Evolutionary conservation across 2,888 invertebrate genomes (phyloP).

Genomic region (Drosophila sordidula): DNA sequence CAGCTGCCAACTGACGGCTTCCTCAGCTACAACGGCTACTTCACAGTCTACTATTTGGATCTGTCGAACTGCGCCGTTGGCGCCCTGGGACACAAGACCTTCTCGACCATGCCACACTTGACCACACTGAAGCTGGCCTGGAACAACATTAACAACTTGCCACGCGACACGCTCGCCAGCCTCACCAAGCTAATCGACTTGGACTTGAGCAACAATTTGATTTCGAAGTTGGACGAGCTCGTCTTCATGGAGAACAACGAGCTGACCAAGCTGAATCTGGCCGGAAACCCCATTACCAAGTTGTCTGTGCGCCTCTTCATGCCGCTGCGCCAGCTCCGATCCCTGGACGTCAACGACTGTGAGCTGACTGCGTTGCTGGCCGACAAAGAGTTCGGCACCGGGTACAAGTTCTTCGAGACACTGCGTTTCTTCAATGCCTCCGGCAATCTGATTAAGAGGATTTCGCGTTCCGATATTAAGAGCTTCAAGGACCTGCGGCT

Average conservation of each 20-base stretch:
- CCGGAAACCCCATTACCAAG: conserved; percentile 89
- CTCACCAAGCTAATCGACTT: conserved; percentile 88
- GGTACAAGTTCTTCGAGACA: conserved; percentile 86
- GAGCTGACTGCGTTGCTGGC: conserved; percentile 89
- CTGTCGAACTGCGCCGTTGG: conserved; percentile 90
- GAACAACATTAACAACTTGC: conserved; percentile 88
- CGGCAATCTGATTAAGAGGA: conserved; percentile 81
- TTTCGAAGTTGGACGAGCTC: conserved; percentile 87
- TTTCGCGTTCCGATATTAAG: conserved; percentile 79
- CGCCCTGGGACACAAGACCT: conserved; percentile 87
- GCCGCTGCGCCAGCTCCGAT: conserved; percentile 87
- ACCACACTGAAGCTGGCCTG: conserved; percentile 89
- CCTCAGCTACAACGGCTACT: conserved; percentile 87
- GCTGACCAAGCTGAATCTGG: conserved; percentile 88
- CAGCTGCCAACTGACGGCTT: conserved; percentile 89
- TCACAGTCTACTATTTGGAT: conserved; percentile 89
- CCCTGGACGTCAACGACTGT: conserved; percentile 90
- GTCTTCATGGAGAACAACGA: conserved; percentile 89
- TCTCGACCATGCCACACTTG: conserved; percentile 90
- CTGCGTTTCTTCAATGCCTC: conserved; percentile 87
- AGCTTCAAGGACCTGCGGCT: conserved; percentile 85
- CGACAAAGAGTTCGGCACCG: conserved; percentile 85
- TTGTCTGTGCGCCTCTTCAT: conserved; percentile 89
- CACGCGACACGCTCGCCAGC: conserved; percentile 86
- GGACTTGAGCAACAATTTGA: conserved; percentile 90